Evolutionary conservation across 1,140 invertebrate species (phyloP).

Genomic region (Drosophila jambulina): DNA sequence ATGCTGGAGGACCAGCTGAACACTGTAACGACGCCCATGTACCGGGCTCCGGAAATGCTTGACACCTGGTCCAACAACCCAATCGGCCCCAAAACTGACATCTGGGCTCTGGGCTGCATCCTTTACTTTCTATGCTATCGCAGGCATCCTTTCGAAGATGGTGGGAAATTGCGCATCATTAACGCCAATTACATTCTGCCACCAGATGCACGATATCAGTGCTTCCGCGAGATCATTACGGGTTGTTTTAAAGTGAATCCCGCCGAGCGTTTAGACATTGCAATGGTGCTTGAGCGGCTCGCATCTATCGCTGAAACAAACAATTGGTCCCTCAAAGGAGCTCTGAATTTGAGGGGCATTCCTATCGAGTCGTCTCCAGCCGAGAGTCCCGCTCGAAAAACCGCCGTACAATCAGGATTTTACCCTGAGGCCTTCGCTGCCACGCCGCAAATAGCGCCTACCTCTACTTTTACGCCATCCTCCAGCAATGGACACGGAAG

Average conservation of each 20-base stretch:
- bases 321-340: slow-evolving; percentile 91
- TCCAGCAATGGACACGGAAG: slow-evolving; percentile 85
- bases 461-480: slow-evolving; percentile 24
- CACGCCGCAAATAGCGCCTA: slow-evolving; percentile 28
- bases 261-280: slow-evolving; percentile 89
- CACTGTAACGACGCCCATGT: slow-evolving; percentile 94
- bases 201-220: slow-evolving; percentile 91
- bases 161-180: slow-evolving; percentile 97
- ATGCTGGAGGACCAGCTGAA: slow-evolving; percentile 96
- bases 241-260: slow-evolving; percentile 95
- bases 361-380: slow-evolving; percentile 70
- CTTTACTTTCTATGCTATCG: slow-evolving; percentile 96
- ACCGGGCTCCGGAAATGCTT: slow-evolving; percentile 97
- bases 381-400: slow-evolving; percentile 66
- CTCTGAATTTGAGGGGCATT: slow-evolving; percentile 83
- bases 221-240: slow-evolving; percentile 96
- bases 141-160: slow-evolving; percentile 98
- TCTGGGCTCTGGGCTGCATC: slow-evolving; percentile 99
- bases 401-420: slow-evolving; percentile 73
- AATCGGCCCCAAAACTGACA: slow-evolving; percentile 94
- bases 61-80: slow-evolving; percentile 99
- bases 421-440: slow-evolving; percentile 54
- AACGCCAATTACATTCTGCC: slow-evolving; percentile 98
- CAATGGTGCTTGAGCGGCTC: slow-evolving; percentile 92
- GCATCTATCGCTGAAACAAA: slow-evolving; percentile 94